Evolutionary conservation across 2,888 invertebrate species (phyloP), one percentile per base, ranked within the genome.

Genomic region (Tortrix viridana): DNA sequence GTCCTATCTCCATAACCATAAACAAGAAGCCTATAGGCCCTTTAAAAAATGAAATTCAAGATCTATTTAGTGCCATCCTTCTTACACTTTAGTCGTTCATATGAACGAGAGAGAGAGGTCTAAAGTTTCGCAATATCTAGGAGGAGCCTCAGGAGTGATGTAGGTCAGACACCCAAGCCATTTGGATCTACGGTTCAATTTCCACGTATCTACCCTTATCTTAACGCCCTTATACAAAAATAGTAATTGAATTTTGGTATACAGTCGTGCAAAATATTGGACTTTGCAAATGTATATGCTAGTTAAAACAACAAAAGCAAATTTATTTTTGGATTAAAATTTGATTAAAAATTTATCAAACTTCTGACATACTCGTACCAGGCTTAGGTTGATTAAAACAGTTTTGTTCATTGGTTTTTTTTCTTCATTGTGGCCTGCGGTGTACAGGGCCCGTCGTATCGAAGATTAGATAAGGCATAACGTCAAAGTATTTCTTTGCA

Each of bases 191-290:
- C 52, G 38, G 46, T 55, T 56, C 59, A 55, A 41, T 60, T 59
- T 55, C 47, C 55, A 44, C 65, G 38, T 60, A 65, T 52, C 60
- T 56, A 52, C 55, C 50, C 65, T 50, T 60, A 65, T 55, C 60
- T 65, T 49, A 56, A 55, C 19, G 47, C 16, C 53, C 41, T 41
- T 43, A 38, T 48, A 48, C 54, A 55, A 55, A 54, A 54, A 59
- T 49, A 26, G 32, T 32, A 53, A 59, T 59, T 43, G 44, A 37
- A 12, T 37, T 32, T 53, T 22, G 38, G 16, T 53, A 53, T 37
- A 60, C 32, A 12, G 26, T n/a, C 44, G 20, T 52, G 60, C 46
- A 53, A 23, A 44, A 23, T 20, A 43, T 14, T 53, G 20, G 14
- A 26, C 16, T n/a, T 48, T 6, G 1, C 7, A 9, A 26, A n/a